These are phyloP conservation scores for Ormia ochracea DNA, from an alignment of 2,888 invertebrate species.

Conservation along the genomic window DNA sequence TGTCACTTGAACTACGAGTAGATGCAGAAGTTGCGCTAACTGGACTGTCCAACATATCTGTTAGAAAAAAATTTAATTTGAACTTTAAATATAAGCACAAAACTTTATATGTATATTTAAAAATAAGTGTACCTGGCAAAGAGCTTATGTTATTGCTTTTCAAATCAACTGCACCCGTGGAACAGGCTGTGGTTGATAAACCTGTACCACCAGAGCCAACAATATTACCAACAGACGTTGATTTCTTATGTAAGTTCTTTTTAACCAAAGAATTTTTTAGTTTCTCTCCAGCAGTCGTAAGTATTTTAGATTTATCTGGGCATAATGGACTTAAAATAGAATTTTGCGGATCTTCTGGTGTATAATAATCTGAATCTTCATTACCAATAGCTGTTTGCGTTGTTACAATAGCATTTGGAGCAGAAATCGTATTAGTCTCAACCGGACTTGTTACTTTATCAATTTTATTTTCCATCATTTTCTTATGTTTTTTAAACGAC, in stretches of 20 bases:
- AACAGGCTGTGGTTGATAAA: slow-evolving; percentile 32
- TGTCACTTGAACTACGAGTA: slow-evolving; percentile 86
- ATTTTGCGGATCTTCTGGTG: slow-evolving; percentile 85
- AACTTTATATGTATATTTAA: too few species aligned
- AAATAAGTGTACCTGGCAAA: slow-evolving; percentile 81
- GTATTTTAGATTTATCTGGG: slow-evolving; percentile 70
- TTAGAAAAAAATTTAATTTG: not conserved
- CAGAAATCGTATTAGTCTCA: slow-evolving; percentile 34
- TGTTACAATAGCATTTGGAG: slow-evolving; percentile 43
- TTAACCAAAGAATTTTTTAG: slow-evolving; percentile 67
- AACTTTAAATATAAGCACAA: not conserved
- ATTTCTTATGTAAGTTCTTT: slow-evolving; percentile 74
- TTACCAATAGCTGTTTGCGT: slow-evolving; percentile 61
- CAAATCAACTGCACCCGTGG: slow-evolving; percentile 73
- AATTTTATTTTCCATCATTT: slow-evolving; percentile 56
- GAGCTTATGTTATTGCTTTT: slow-evolving; percentile 80
- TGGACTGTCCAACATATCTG: slow-evolving; percentile 81
- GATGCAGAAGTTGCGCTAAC: slow-evolving; percentile 79
- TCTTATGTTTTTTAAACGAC: slow-evolving; percentile 63
- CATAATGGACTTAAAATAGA: slow-evolving; percentile 82
- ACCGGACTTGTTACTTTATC: slow-evolving; percentile 38
- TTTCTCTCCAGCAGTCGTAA: slow-evolving; percentile 67
- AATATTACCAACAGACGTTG: slow-evolving; percentile 75
- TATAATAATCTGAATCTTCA: slow-evolving; percentile 88
- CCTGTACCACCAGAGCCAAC: slow-evolving; percentile 66